Base-by-base conservation (phyloP, 2,113 vertebrate genomes). In the Gambusia holbrooki region DNA sequence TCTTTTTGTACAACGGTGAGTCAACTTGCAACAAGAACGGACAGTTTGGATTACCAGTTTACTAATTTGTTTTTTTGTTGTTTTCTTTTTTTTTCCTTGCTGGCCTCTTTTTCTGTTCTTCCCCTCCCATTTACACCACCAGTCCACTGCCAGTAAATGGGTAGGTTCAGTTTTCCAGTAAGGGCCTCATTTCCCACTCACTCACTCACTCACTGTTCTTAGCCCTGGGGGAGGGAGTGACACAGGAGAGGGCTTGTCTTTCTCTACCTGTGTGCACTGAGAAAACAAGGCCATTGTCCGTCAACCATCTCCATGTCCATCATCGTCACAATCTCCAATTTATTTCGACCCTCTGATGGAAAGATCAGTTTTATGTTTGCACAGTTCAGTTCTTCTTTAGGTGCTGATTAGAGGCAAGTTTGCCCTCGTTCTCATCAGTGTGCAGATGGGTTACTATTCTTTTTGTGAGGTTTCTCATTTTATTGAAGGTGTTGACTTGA, bases 111-210 rank as follows among this genome's bases (percentile, higher is more conserved):
- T 22, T 22, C 30, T 60, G 5, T n/a, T 58, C 22, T 25, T 11
- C 14, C 65, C 71, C 48, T 54, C 32, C 2, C 25, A 0, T 14
- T 1, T 27, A 58, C 58, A 40, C 25, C 68, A 73, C 76, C 71
- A 30, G 3, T 61, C 65, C 80, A 5, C 28, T 91, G 82, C 88
- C 89, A 93, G 93, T 91, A 92, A 93, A 92, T 74, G 68, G 79
- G 73, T 84, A 68, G 88, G 60, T 77, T 83, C 69, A 62, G 73
- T 92, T 89, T 92, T 88, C 92, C 92, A 88, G 92, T 91, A 89
- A 93, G 68, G 73, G 79, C 83, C 89, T 84, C 80, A 77, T 84
- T 88, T 90, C 84, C 90, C 89, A 85, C 77, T 69, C 32, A 33
- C 32, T 33, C 33, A 33, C 35, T 37, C 35, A 69, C 40, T 63